phyloP scores from a whole-genome alignment of 2,113 vertebrate genomes.

The Vanacampus margaritifer region DNA sequence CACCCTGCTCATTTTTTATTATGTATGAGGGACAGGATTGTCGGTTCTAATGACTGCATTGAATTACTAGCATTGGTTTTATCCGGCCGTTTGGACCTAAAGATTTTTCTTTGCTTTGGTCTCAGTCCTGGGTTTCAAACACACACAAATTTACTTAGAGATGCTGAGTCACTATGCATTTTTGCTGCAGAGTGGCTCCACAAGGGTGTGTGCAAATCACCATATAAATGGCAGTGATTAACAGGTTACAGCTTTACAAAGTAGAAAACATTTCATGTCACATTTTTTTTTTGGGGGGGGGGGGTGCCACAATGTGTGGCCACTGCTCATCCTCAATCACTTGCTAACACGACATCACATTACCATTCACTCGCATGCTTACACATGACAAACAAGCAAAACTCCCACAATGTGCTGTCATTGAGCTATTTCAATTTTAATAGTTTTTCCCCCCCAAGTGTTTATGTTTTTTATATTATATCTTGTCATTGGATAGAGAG shows the following conservation, averaged over 20 bases:
- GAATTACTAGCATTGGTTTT: too few relatives aligned
- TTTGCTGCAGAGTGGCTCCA: not conserved
- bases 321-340: not conserved
- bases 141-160: not conserved
- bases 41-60: too few relatives aligned
- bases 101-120: not conserved
- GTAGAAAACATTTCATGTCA: not conserved
- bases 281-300: not conserved
- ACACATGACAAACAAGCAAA: slow-evolving; percentile 36
- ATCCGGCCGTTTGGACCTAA: not conserved
- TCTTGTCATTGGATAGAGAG: slow-evolving; percentile 49
- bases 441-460: not conserved
- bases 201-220: not conserved
- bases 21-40: too few relatives aligned
- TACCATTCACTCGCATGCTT: slow-evolving; percentile 27
- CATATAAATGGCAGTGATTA: not conserved
- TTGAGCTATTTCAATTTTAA: slow-evolving; percentile 47
- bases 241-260: not conserved
- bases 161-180: not conserved
- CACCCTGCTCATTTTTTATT: too few relatives aligned
- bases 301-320: too few relatives aligned
- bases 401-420: slow-evolving; percentile 36
- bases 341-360: not conserved
- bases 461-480: slow-evolving; percentile 25
- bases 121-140: not conserved